phyloP scores from a whole-genome alignment of 1,140 invertebrate genomes.

The Cotesia vestalis region DNA sequence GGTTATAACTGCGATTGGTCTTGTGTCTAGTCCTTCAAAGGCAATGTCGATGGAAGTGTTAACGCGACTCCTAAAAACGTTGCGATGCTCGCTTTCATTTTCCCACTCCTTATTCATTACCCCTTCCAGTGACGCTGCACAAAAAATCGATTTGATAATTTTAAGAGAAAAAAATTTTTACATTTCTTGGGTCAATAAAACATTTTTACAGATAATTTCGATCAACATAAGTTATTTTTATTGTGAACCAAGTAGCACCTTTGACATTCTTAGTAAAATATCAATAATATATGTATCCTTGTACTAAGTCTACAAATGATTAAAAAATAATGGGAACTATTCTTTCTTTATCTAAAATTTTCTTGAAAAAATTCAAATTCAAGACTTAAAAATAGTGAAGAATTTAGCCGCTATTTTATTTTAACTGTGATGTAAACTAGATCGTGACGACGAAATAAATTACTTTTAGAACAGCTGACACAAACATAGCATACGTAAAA shows the following conservation, averaged over 20 bases:
- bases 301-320: too few relatives aligned
- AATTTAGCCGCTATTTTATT: slow-evolving; percentile 39
- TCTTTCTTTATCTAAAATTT: too few relatives aligned
- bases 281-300: too few relatives aligned
- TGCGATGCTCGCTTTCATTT: slow-evolving; percentile 27
- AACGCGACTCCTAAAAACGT: slow-evolving; percentile 34
- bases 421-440: slow-evolving; percentile 40
- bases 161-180: neutral
- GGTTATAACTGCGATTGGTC: slow-evolving; percentile 14
- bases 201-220: too few relatives aligned
- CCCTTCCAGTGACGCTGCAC: slow-evolving; percentile 20
- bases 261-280: too few relatives aligned
- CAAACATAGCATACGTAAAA: too few relatives aligned
- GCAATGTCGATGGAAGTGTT: slow-evolving; percentile 38
- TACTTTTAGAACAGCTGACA: slow-evolving; percentile 37
- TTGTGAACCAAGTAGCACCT: too few relatives aligned
- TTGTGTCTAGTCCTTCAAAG: slow-evolving; percentile 26
- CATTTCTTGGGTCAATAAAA: too few relatives aligned
- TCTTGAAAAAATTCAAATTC: too few relatives aligned
- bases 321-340: too few relatives aligned
- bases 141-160: slow-evolving; percentile 8
- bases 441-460: slow-evolving; percentile 35
- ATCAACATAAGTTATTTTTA: too few relatives aligned
- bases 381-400: neutral
- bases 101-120: slow-evolving; percentile 25